Evolutionary conservation across 2,797 vertebrate genomes (phyloP), one percentile per base, ranked within the genome.

Genomic region (Amazona finschi): DNA sequence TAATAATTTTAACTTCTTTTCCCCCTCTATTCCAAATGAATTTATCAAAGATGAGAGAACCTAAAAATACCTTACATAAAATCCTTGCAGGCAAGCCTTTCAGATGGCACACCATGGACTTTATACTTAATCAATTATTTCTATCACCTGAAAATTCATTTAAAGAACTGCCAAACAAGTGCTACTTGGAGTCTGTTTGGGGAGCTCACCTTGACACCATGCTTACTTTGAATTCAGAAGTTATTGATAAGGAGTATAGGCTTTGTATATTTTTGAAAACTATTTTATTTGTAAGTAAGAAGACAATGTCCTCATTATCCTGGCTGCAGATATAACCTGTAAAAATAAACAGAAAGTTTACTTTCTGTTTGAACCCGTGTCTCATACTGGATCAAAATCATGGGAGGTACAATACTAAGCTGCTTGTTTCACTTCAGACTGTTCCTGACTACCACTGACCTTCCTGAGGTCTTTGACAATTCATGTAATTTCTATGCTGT

Each of bases 1-100:
- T 97, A 97, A 94, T 95, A 95, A 91, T 83, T 96, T 90, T 94
- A 90, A 97, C 79, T 88, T 95, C 78, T 95, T 96, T 94, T 93
- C 53, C 39, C 44, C 81, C 44, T 89, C 49, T 95, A 62, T 96
- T 90, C 38, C 62, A 93, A 96, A 85, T 81, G 53, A 81, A 87
- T 95, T 8, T 72, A 77, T 84, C 65, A 95, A 89, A 95, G 62
- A 85, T 88, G 62, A 94, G 44, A 73, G 81, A 96, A 89, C 28
- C 24, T 91, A 94, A 94, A 95, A 97, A 92, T 89, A 88, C 24
- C 49, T 85, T 92, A 36, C 33, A 87, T 66, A 58, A 47, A 73
- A 88, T 85, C 61, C 55, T 67, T 75, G 27, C 22, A 84, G 57
- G 9, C 43, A 84, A 52, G n/a, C 39, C 43, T 87, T 41, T 86